Evolutionary conservation across 2,797 vertebrate genomes (phyloP).

Genomic region (Leuciscus waleckii): DNA sequence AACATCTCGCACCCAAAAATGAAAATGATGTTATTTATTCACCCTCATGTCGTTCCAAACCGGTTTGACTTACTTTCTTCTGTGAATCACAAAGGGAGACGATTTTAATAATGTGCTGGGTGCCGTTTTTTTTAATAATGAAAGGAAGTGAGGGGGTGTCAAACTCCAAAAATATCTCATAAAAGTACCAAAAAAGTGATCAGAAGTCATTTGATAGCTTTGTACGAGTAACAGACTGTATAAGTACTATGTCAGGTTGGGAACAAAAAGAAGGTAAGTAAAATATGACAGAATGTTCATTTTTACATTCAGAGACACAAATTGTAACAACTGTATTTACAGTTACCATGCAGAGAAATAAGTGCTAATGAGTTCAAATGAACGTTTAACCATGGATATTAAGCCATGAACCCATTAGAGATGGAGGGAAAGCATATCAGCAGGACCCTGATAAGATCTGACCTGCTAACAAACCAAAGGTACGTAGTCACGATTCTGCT

Average conservation of each 20-base stretch:
- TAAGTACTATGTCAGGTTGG: not conserved
- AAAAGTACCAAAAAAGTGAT: not conserved
- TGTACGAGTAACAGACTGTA: not conserved
- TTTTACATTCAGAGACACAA: not conserved
- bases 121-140: not conserved
- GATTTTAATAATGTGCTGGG: not conserved
- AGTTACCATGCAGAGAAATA: not conserved
- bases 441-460: slow-evolving; percentile 65
- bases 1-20: not conserved
- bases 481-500: slow-evolving; percentile 70
- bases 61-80: not conserved
- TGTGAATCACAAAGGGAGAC: not conserved
- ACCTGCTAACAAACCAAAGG: slow-evolving; percentile 67
- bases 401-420: slow-evolving; percentile 1
- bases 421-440: slow-evolving; percentile 56
- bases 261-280: not conserved
- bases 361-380: not conserved
- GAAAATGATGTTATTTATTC: not conserved
- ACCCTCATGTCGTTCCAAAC: not conserved
- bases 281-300: not conserved
- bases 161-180: not conserved
- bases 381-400: not conserved
- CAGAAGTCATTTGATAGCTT: not conserved
- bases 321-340: not conserved
- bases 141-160: not conserved